Evolutionary conservation across 2,797 vertebrate species (phyloP).

Genomic region (Huso huso): DNA sequence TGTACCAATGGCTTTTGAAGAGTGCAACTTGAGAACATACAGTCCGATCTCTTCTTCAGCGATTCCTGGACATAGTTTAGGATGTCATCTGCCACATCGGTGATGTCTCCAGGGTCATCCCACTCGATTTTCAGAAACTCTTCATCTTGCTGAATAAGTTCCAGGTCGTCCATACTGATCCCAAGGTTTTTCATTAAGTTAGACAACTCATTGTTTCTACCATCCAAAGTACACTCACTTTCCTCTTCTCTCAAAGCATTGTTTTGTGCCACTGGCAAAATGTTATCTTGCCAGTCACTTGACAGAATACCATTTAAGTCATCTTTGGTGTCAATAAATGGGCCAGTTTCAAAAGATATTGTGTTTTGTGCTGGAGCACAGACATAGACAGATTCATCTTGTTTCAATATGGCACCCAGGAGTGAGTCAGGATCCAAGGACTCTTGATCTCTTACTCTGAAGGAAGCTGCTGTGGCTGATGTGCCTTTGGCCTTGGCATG

Average conservation of each 20-base stretch:
- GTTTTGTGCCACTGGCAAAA: conserved; percentile 40
- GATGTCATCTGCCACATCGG: conserved; percentile 62
- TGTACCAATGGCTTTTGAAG: conserved; percentile 41
- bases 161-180: conserved; percentile 58
- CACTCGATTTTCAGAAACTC: conserved; percentile 56
- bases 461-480: conserved; percentile 25
- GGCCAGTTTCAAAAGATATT: conserved; percentile 37
- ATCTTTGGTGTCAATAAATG: conserved; percentile 33
- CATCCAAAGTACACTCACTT: conserved; percentile 42
- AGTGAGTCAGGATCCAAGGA: conserved; percentile 55
- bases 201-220: conserved; percentile 57
- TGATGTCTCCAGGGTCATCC: conserved; percentile 50
- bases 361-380: conserved; percentile 50
- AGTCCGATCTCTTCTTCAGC: conserved; percentile 50
- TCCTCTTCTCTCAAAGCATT: conserved; percentile 47
- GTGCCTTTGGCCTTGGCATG: conserved; percentile 36
- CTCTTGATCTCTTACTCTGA: conserved; percentile 32
- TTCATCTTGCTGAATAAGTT: conserved; percentile 57
- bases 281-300: conserved; percentile 42
- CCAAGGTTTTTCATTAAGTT: conserved; percentile 66
- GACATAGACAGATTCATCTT: conserved; percentile 64
- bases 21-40: conserved; percentile 39
- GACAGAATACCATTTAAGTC: conserved; percentile 31
- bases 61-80: conserved; percentile 65
- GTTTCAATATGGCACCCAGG: conserved; percentile 52